phyloP scores from a whole-genome alignment of 2,113 vertebrate genomes.

The Hypanus sabinus region DNA sequence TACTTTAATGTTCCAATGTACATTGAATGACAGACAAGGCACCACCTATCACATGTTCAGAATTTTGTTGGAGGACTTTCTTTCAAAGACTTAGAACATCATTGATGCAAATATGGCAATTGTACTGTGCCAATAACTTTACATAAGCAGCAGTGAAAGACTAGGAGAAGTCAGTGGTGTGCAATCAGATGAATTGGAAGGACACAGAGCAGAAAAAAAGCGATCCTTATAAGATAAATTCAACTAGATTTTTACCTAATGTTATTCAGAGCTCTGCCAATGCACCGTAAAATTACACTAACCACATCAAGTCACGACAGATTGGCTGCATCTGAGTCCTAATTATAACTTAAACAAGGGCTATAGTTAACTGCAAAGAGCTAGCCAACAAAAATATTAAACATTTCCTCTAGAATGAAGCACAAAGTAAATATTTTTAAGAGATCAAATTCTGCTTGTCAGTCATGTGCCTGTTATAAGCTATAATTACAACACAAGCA shows the following conservation, averaged over 20 bases:
- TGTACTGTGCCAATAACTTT: not conserved
- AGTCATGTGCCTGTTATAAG: not conserved
- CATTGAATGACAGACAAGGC: no score
- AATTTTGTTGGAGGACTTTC: no score
- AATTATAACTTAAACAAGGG: not conserved
- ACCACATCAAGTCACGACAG: not conserved
- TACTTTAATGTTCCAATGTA: no score
- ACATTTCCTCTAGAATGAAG: not conserved
- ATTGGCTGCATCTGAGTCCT: not conserved
- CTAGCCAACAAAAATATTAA: not conserved
- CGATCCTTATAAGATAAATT: not conserved
- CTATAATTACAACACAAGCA: not conserved
- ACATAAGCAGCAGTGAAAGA: not conserved
- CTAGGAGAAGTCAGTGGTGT: not conserved
- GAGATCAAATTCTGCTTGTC: not conserved
- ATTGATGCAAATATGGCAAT: no score
- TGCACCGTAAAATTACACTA: not conserved
- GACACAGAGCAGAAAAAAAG: not conserved
- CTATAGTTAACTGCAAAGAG: not conserved
- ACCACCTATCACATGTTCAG: no score
- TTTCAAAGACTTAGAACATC: no score
- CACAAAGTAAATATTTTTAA: slow-evolving; percentile 2
- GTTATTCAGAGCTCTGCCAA: not conserved
- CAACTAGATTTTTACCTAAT: not conserved
- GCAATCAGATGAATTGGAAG: not conserved